phyloP scores from a whole-genome alignment of 1,140 invertebrate genomes.

The Probaryconus sp. region DNA sequence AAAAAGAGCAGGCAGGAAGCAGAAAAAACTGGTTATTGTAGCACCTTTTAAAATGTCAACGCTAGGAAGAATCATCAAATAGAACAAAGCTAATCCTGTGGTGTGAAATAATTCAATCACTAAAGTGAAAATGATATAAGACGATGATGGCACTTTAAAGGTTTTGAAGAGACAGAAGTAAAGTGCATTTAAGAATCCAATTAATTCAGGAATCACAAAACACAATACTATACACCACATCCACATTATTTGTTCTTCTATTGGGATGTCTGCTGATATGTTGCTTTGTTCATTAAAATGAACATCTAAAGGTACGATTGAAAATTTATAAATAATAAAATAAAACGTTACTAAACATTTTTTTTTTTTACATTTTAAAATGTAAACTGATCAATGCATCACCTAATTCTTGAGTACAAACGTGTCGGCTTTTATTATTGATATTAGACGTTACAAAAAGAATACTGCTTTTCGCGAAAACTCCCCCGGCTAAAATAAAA shows the following conservation, averaged over 20 bases:
- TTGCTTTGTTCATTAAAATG: slow-evolving; percentile 26
- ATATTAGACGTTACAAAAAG: slow-evolving; percentile 93
- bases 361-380: slow-evolving; percentile 12
- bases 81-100: slow-evolving; percentile 87
- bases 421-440: slow-evolving; percentile 82
- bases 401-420: slow-evolving; percentile 89
- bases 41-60: slow-evolving; percentile 93
- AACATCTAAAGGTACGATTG: slow-evolving; percentile 23
- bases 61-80: slow-evolving; percentile 91
- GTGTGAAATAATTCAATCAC: slow-evolving; percentile 90
- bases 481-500: slow-evolving; percentile 86
- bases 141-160: slow-evolving; percentile 71
- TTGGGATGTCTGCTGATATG: slow-evolving; percentile 76
- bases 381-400: slow-evolving; percentile 50
- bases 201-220: slow-evolving; percentile 89
- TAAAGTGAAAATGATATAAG: slow-evolving; percentile 82
- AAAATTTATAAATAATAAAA: slow-evolving; percentile 7
- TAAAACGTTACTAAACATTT: slow-evolving; percentile 1
- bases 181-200: slow-evolving; percentile 86
- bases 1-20: slow-evolving; percentile 87
- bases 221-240: slow-evolving; percentile 91
- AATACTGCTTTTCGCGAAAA: slow-evolving; percentile 88
- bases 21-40: slow-evolving; percentile 93
- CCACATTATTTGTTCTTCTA: slow-evolving; percentile 90
- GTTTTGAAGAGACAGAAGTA: slow-evolving; percentile 92